Conservation (phyloP, 2,888 invertebrate genomes). For the Campoletis raptor region DNA sequence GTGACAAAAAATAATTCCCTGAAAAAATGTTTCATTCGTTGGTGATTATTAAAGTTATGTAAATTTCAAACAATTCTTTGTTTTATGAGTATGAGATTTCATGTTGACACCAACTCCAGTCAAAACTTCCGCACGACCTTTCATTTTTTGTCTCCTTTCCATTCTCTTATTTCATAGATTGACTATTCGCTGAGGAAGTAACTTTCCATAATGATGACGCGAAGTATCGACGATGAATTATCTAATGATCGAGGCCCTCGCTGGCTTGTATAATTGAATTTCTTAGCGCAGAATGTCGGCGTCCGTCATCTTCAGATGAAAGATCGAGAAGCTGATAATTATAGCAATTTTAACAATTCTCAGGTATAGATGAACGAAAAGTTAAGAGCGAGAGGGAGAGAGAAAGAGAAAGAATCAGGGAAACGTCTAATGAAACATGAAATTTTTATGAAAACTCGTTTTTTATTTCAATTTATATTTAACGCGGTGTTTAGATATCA, state of each 20-base stretch:
- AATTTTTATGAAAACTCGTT: background rate
- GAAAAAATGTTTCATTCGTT: background rate
- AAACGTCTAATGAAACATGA: background rate
- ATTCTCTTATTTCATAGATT: background rate
- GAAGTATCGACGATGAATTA: conserved; percentile 30
- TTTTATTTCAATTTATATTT: background rate
- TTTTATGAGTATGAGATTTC: background rate
- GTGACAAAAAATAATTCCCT: background rate
- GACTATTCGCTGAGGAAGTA: conserved; percentile 14
- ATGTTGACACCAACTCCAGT: background rate
- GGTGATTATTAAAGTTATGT: background rate
- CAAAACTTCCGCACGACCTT: background rate
- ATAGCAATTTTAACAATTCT: conserved; percentile 46
- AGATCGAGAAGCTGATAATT: conserved; percentile 54
- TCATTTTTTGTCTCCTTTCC: no score
- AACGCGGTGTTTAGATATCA: background rate
- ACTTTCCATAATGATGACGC: conserved; percentile 27
- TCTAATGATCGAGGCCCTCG: conserved; percentile 36
- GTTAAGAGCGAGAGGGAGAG: conserved; percentile 24
- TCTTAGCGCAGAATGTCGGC: conserved; percentile 5
- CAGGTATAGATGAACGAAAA: conserved; percentile 42
- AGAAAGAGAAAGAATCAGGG: background rate
- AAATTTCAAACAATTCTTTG: background rate
- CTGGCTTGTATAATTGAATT: conserved; percentile 52
- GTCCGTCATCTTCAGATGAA: conserved; percentile 32